Evolutionary conservation across 2,797 vertebrate genomes (phyloP).

Genomic region (Pseudochirops corinnae): DNA sequence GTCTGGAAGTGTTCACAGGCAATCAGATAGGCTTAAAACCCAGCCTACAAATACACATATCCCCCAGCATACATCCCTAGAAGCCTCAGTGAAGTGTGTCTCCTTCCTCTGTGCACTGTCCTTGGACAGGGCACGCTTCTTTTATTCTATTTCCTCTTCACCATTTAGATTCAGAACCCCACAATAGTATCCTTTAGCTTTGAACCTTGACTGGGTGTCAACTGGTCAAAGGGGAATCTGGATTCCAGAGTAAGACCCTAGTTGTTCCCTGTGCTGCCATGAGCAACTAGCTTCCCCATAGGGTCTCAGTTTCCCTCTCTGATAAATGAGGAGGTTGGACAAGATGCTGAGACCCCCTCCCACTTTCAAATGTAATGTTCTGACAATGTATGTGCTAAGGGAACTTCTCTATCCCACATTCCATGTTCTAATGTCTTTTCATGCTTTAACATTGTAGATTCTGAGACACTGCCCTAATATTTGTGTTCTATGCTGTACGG

Average conservation of each 20-base stretch:
- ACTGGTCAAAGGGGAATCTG: neutral
- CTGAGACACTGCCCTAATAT: neutral
- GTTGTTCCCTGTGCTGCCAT: no score
- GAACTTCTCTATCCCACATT: neutral
- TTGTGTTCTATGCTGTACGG: neutral
- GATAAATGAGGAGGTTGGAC: neutral
- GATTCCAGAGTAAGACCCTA: neutral
- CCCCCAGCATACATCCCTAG: neutral
- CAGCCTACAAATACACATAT: neutral
- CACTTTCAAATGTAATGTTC: neutral
- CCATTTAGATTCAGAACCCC: neutral
- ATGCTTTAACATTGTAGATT: neutral
- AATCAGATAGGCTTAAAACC: neutral
- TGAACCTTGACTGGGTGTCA: neutral
- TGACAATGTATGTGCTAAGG: neutral
- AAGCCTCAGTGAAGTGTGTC: neutral
- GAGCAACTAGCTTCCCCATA: neutral
- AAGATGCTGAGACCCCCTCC: neutral
- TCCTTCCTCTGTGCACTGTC: neutral
- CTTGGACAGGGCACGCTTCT: neutral
- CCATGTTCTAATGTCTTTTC: neutral
- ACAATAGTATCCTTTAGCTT: neutral
- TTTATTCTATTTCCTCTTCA: neutral
- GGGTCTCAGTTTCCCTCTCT: neutral
- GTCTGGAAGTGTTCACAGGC: neutral